Percentiles rank a stretch among this genome's conserved stretches.
These are phyloP conservation scores for Phortica okadai DNA, from an alignment of 2,888 invertebrate genomes.

Conservation along the genomic window DNA sequence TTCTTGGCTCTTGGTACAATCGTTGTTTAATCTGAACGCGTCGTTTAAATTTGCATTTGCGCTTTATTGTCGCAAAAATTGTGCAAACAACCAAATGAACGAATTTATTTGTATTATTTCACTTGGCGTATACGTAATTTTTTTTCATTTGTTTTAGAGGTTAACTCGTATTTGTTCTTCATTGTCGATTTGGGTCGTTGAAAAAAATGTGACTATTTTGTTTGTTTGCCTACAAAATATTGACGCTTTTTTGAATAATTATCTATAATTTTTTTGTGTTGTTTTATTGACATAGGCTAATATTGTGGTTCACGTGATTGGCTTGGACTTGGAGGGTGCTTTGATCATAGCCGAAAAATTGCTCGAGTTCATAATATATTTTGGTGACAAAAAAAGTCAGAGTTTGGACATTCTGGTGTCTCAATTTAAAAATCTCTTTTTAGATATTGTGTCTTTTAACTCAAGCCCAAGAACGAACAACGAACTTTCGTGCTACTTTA, in stretches of 20 bases:
- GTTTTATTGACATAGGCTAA: background rate
- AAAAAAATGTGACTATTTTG: background rate
- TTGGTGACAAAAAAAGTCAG: too few relatives aligned
- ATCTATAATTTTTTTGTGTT: background rate
- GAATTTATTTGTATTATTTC: constrained; percentile 6
- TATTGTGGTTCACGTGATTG: background rate
- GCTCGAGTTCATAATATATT: too few relatives aligned
- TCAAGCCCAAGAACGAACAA: background rate
- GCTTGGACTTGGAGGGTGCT: background rate
- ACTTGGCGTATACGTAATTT: constrained; percentile 3
- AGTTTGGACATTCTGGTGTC: too few relatives aligned
- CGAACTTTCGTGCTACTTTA: background rate
- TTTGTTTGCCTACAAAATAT: constrained; percentile 11
- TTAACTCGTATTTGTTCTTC: constrained; percentile 61
- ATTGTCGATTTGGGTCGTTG: constrained; percentile 20
- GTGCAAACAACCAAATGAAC: background rate
- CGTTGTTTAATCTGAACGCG: background rate
- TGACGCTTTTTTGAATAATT: background rate
- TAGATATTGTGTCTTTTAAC: background rate
- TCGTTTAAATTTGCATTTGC: constrained; percentile 14
- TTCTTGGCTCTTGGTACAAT: background rate
- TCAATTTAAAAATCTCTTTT: background rate
- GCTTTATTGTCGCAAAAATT: constrained; percentile 16
- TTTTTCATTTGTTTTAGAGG: constrained; percentile 52
- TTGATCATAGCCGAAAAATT: background rate